Percentiles rank a stretch among this genome's conserved stretches.
phyloP scores from a whole-genome alignment of 2,888 invertebrate species.

The Disparrhopalites patrizii region DNA sequence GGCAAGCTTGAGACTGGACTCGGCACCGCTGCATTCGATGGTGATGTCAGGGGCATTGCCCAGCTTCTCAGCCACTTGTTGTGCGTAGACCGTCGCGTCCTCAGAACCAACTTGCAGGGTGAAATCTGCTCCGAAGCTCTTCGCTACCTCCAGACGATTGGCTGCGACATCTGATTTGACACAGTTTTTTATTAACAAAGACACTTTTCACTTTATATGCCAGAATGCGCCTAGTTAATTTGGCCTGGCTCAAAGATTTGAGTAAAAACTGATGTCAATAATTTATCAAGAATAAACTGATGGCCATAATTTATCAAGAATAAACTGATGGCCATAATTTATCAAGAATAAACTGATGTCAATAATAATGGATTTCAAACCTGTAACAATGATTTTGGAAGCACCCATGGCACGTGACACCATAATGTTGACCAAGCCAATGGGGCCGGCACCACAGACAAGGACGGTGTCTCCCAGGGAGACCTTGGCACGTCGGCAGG shows the following conservation, averaged over 20 bases:
- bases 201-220: no score
- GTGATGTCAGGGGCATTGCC: slow-evolving; percentile 68
- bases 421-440: slow-evolving; percentile 68
- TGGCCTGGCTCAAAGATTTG: no score
- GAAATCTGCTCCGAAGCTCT: slow-evolving; percentile 70
- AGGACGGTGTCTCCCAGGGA: slow-evolving; percentile 67
- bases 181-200: background rate
- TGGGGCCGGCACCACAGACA: slow-evolving; percentile 77
- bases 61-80: slow-evolving; percentile 60
- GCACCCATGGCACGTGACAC: slow-evolving; percentile 84
- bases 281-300: no score
- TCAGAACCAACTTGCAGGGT: slow-evolving; percentile 50
- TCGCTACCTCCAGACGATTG: slow-evolving; percentile 69
- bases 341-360: background rate
- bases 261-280: no score
- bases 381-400: slow-evolving; percentile 69
- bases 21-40: slow-evolving; percentile 85
- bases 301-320: no score
- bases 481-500: slow-evolving; percentile 78
- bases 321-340: background rate
- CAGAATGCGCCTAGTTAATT: no score
- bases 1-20: slow-evolving; percentile 69
- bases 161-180: slow-evolving; percentile 61
- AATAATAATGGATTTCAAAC: slow-evolving; percentile 53
- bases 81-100: slow-evolving; percentile 58